phyloP scores from a whole-genome alignment of 2,888 invertebrate genomes.

The Acanthosepion pharaonis region DNA sequence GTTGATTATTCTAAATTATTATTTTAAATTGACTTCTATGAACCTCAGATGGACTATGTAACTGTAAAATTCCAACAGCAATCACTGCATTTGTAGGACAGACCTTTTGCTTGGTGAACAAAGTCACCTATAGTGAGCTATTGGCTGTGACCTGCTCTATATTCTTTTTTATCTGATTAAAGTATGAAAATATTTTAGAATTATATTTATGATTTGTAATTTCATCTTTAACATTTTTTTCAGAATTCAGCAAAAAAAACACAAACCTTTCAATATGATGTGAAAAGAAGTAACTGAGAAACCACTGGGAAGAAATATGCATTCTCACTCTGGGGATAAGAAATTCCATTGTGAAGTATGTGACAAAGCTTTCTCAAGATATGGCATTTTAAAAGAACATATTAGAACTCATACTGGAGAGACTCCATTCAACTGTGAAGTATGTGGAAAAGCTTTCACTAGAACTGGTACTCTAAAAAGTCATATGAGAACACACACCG shows the following conservation, averaged over 20 bases:
- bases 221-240: neutral
- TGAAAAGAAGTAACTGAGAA: neutral
- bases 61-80: too few species aligned
- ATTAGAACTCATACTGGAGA: neutral
- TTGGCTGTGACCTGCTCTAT: too few species aligned
- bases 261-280: neutral
- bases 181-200: neutral
- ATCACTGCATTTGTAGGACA: too few species aligned
- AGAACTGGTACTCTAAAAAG: slow-evolving; percentile 36
- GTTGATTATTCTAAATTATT: too few species aligned
- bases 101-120: too few species aligned
- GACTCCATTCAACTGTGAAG: slow-evolving; percentile 40
- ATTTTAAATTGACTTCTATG: too few species aligned
- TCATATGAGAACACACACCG: slow-evolving; percentile 24
- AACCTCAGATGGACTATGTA: too few species aligned
- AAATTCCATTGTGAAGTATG: neutral
- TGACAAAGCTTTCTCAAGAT: neutral
- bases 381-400: neutral
- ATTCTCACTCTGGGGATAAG: neutral
- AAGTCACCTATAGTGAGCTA: too few species aligned
- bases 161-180: neutral
- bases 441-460: slow-evolving; percentile 35
- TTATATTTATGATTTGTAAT: neutral
- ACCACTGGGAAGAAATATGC: neutral
- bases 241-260: neutral